phyloP scores from a whole-genome alignment of 2,797 vertebrate genomes.

The Danio aesculapii region DNA sequence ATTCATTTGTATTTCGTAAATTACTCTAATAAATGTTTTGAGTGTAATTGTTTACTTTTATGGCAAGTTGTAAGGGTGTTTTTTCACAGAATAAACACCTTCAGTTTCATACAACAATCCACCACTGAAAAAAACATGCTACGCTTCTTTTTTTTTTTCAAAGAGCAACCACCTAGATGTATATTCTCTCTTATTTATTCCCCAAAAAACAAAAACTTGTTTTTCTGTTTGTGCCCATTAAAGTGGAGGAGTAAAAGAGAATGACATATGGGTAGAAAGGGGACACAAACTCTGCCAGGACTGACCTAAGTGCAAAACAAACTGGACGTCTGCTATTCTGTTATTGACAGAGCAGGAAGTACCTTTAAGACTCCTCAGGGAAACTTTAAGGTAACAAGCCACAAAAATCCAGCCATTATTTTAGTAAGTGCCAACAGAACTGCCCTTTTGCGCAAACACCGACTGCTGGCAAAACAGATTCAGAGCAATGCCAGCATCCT shows the following conservation, averaged over 20 bases:
- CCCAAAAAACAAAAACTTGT: too few relatives aligned
- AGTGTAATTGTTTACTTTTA: too few relatives aligned
- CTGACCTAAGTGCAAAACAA: constrained; percentile 66
- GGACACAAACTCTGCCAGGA: constrained; percentile 63
- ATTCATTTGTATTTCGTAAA: too few relatives aligned
- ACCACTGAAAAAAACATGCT: too few relatives aligned
- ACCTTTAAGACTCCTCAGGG: constrained; percentile 68
- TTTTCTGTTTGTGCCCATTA: background rate
- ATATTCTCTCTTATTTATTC: too few relatives aligned
- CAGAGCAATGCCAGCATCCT: constrained; percentile 1
- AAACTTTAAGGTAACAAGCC: constrained; percentile 66
- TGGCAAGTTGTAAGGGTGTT: too few relatives aligned
- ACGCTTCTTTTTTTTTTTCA: too few relatives aligned
- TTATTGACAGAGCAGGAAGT: constrained; percentile 69
- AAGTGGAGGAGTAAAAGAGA: constrained; percentile 42
- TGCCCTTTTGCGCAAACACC: constrained; percentile 17
- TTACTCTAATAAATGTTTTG: too few relatives aligned
- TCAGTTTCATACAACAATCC: too few relatives aligned
- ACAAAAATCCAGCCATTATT: constrained; percentile 65
- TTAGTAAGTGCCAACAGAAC: constrained; percentile 61
- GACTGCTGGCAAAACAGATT: constrained; percentile 22
- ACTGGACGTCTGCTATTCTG: constrained; percentile 67
- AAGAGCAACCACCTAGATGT: too few relatives aligned
- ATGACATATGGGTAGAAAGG: constrained; percentile 29
- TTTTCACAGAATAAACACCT: too few relatives aligned